Evolutionary conservation across 2,797 vertebrate species (phyloP).

Genomic region (Pseudochirops corinnae): DNA sequence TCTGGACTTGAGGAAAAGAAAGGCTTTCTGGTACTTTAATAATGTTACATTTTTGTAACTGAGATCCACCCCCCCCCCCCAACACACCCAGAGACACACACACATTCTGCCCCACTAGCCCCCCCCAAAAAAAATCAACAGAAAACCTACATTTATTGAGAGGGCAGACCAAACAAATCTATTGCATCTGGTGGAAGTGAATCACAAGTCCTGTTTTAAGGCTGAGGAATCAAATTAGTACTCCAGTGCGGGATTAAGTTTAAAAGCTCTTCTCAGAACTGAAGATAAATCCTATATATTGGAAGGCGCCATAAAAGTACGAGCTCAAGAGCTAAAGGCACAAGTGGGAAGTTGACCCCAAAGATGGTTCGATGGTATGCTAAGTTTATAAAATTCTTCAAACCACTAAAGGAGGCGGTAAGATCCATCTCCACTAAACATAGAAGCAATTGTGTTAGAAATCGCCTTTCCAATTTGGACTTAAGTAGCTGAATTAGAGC

Average conservation of each 20-base stretch:
- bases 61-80: not conserved
- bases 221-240: conserved; percentile 84
- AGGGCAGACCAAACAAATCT: conserved; percentile 75
- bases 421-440: conserved; percentile 48
- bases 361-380: conserved; percentile 79
- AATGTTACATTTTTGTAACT: conserved; percentile 46
- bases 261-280: conserved; percentile 85
- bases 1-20: conserved; percentile 46
- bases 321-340: conserved; percentile 83
- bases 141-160: conserved; percentile 62
- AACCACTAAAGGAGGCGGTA: conserved; percentile 57
- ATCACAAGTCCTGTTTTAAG: conserved; percentile 81
- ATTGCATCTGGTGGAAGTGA: conserved; percentile 77
- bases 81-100: not conserved
- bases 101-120: not conserved
- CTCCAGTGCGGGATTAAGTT: conserved; percentile 84
- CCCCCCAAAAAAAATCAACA: conserved; percentile 31
- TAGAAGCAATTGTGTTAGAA: conserved; percentile 54
- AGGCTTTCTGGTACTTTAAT: conserved; percentile 41
- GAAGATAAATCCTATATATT: conserved; percentile 85
- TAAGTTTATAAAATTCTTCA: conserved; percentile 84
- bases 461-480: conserved; percentile 66
- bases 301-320: conserved; percentile 84
- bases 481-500: conserved; percentile 61
- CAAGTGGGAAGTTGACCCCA: conserved; percentile 87